Evolutionary conservation across 1,140 invertebrate species (phyloP).

Genomic region (Geopemphigus sp.): DNA sequence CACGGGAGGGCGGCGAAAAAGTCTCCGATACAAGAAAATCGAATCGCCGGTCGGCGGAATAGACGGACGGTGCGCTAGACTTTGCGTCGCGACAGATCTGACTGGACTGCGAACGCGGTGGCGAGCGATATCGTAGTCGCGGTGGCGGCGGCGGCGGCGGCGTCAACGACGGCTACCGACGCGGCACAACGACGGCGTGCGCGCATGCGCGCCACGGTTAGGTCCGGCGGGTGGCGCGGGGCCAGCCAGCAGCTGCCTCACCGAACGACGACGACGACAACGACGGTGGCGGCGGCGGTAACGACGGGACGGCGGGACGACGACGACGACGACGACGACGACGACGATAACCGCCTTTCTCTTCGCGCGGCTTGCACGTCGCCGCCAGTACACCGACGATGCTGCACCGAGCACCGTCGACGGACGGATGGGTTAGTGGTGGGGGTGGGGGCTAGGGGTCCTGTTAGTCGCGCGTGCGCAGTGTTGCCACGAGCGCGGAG

Average conservation of each 20-base stretch:
- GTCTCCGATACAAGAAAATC: too few relatives aligned
- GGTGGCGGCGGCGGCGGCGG: neutral
- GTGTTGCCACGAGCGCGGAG: conserved; percentile 1
- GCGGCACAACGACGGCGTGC: neutral
- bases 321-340: neutral
- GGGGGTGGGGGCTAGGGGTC: too few relatives aligned
- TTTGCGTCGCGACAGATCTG: neutral
- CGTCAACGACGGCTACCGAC: conserved; percentile 12
- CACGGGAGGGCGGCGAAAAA: too few relatives aligned
- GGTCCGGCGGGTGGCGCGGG: neutral
- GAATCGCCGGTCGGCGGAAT: too few relatives aligned
- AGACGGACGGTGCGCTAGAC: too few relatives aligned
- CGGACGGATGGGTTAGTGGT: neutral
- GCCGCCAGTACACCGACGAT: conserved; percentile 1
- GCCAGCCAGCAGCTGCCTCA: conserved; percentile 27
- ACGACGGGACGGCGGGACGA: neutral
- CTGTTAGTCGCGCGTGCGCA: neutral
- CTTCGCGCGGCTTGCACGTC: neutral
- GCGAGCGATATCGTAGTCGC: neutral
- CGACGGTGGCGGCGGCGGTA: neutral
- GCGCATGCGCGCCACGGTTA: neutral
- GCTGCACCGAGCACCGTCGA: neutral
- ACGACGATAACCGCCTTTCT: neutral
- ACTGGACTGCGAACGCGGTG: neutral
- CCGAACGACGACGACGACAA: conserved; percentile 1